Evolutionary conservation across 2,797 vertebrate species (phyloP), one percentile per base, ranked within the genome.

Genomic region (Cheirogaleus major): DNA sequence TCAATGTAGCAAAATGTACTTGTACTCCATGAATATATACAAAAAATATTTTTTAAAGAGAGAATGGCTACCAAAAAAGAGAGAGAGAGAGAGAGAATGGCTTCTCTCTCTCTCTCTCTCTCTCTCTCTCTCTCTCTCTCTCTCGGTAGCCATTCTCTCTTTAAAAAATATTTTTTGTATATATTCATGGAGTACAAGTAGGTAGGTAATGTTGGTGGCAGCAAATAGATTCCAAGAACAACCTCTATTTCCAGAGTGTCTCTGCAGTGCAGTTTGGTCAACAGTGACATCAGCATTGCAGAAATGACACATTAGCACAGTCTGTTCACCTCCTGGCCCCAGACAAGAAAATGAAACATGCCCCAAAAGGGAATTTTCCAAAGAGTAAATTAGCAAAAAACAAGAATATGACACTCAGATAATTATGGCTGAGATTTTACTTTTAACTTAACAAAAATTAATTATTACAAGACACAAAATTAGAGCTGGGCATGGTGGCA

Each of bases 401-500:
- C 10, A 83, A 94, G 88, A 80, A 35, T 50, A 32, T 63, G 12
- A 59, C 14, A 61, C 14, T 52, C 89, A 91, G 43, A 73, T 55
- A 73, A 87, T 80, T 70, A 85, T 55, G 57, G 35, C 48, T n/a
- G 7, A 45, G 11, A 75, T 88, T 79, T 88, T 41, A 43, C 85
- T 73, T 85, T 90, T 84, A 86, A 57, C 57, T 48, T 61, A 84
- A 89, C 86, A 86, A 82, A 95, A 95, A 43, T 22, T 70, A 85
- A 88, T 43, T 69, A 88, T 57, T 69, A 67, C 48, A 91, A 48
- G 32, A 87, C 61, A 65, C 35, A 57, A 72, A 84, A 82, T 65
- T 20, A 65, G 32, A 65, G 63, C 63, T 35, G 63, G 63, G 32
- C 32, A 18, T 65, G 3, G 32, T 65, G 63, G 61, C 32, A n/a